A percentile compares a stretch with the other conserved stretches of the same genome.
These are phyloP conservation scores for Hylyphantes graminicola DNA, from an alignment of 1,140 invertebrate species.

Conservation along the genomic window DNA sequence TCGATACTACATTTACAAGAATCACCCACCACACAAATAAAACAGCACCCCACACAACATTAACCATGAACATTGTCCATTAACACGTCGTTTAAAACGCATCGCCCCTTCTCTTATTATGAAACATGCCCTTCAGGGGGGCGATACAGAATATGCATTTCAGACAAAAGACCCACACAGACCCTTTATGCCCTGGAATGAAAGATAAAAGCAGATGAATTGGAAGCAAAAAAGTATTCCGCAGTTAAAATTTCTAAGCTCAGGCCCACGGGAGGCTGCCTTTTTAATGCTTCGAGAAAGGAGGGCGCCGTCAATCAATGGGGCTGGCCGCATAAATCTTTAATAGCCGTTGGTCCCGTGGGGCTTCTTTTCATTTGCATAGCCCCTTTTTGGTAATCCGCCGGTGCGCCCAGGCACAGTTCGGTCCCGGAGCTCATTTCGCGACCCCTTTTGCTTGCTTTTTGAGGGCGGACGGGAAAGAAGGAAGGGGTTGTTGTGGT, in stretches of 20 bases:
- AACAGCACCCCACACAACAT: too few relatives aligned
- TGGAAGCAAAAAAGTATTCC: neutral
- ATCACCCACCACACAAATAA: too few relatives aligned
- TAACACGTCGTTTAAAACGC: constrained; percentile 9
- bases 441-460: constrained; percentile 20
- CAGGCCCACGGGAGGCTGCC: neutral
- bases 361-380: constrained; percentile 60
- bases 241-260: constrained; percentile 36
- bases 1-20: too few relatives aligned
- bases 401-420: constrained; percentile 30
- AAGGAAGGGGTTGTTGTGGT: neutral
- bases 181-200: neutral
- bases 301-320: constrained; percentile 47
- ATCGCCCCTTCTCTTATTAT: too few relatives aligned
- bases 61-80: neutral
- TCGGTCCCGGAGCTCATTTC: constrained; percentile 56
- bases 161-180: constrained; percentile 19
- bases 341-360: constrained; percentile 44
- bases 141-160: neutral
- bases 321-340: constrained; percentile 56
- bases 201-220: neutral
- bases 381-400: constrained; percentile 21
- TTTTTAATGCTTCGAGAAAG: constrained; percentile 41
- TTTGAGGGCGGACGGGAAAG: neutral
- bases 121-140: neutral